phyloP scores from a whole-genome alignment of 1,140 invertebrate species.

The Stenopsyche tienmushanensis region DNA sequence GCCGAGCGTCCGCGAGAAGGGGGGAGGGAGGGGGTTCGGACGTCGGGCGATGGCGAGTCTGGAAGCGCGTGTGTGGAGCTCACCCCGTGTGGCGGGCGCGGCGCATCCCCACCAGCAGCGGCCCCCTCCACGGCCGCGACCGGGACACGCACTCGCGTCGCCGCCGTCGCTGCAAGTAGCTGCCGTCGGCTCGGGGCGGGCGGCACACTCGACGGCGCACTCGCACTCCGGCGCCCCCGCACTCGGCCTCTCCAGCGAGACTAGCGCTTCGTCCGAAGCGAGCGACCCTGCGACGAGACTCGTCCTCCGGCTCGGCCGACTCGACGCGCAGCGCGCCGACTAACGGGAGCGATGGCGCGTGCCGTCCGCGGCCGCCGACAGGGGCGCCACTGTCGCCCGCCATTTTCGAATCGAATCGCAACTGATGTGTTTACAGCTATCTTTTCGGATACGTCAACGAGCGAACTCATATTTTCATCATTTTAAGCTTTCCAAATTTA shows the following conservation, averaged over 20 bases:
- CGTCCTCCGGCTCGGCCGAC: no score
- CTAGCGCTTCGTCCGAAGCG: no score
- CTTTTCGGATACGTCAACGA: no score
- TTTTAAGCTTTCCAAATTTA: no score
- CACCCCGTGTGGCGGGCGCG: background rate
- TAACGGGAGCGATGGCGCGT: constrained; percentile 15
- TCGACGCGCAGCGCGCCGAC: background rate
- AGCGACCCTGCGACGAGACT: no score
- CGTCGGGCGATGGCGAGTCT: background rate
- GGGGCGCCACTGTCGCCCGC: background rate
- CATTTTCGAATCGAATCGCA: no score
- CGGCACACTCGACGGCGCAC: background rate
- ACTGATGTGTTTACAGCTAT: no score
- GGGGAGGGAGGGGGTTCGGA: background rate
- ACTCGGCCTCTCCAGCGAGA: no score
- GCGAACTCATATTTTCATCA: no score
- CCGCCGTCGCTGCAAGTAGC: background rate
- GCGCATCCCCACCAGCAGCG: constrained; percentile 20
- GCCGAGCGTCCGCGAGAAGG: no score
- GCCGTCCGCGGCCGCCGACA: background rate
- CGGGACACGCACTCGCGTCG: background rate
- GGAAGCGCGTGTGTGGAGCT: background rate
- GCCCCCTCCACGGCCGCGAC: background rate
- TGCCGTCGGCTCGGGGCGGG: background rate
- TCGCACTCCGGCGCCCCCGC: background rate